phyloP scores from a whole-genome alignment of 1,140 invertebrate genomes.

The Tribolium madens region DNA sequence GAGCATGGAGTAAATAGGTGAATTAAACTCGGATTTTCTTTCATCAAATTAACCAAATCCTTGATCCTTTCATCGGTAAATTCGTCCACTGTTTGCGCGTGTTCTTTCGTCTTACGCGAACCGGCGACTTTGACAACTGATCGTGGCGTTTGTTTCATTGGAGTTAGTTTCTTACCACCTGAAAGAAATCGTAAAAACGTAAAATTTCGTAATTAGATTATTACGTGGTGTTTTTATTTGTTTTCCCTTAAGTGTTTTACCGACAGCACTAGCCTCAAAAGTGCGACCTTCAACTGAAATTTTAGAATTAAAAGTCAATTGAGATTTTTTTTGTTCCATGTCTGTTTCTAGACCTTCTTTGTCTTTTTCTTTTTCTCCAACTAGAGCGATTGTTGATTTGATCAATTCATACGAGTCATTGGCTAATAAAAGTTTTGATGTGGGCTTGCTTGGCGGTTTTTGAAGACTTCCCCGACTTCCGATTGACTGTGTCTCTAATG shows the following conservation, averaged over 20 bases:
- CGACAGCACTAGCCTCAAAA: no score
- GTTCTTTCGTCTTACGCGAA: slow-evolving; percentile 46
- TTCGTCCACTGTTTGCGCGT: slow-evolving; percentile 45
- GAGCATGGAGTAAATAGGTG: slow-evolving; percentile 57
- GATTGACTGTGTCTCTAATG: neutral
- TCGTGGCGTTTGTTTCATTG: neutral
- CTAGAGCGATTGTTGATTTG: neutral
- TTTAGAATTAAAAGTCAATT: neutral
- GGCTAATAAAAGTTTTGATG: neutral
- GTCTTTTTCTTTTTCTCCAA: slow-evolving; percentile 10
- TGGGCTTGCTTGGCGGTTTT: neutral
- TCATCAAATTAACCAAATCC: slow-evolving; percentile 58
- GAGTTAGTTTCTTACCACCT: no score
- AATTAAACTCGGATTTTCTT: slow-evolving; percentile 59
- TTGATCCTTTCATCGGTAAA: slow-evolving; percentile 59
- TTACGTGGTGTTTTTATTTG: neutral
- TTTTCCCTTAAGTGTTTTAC: no score
- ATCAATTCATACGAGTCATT: neutral
- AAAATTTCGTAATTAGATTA: no score
- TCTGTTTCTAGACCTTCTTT: slow-evolving; percentile 9
- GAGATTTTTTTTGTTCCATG: slow-evolving; percentile 11
- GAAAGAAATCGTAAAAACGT: no score
- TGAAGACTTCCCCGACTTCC: slow-evolving; percentile 2
- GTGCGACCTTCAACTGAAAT: neutral
- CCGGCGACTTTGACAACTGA: slow-evolving; percentile 47